phyloP scores from a whole-genome alignment of 2,113 vertebrate species.

The Bathybates hornii region DNA sequence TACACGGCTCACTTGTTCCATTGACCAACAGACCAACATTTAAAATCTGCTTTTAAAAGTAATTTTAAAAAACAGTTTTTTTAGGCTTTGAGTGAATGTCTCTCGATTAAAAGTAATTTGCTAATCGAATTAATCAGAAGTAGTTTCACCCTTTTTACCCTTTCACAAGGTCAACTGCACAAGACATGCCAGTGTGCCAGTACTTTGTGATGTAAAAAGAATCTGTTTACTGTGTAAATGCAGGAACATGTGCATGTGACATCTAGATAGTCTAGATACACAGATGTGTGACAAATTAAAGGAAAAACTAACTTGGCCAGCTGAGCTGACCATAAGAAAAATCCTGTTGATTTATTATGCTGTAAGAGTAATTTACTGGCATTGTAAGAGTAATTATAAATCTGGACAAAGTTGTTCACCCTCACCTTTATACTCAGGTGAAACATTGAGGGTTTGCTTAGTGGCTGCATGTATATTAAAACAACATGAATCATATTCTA shows the following conservation, averaged over 20 bases:
- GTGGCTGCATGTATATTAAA: neutral
- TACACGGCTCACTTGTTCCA: neutral
- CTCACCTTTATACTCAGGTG: neutral
- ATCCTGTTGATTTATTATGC: neutral
- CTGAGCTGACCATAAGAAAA: neutral
- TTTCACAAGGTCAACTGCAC: neutral
- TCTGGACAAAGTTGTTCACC: neutral
- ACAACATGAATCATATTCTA: neutral
- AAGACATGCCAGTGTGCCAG: neutral
- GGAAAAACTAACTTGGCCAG: neutral
- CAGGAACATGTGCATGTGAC: neutral
- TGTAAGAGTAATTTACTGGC: neutral
- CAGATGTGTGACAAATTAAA: neutral
- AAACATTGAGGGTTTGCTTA: neutral
- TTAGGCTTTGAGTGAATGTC: neutral
- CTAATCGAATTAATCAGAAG: neutral
- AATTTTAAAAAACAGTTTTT: rapidly evolving
- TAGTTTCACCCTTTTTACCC: neutral
- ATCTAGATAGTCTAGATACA: neutral
- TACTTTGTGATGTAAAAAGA: neutral
- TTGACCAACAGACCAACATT: neutral
- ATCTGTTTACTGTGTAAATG: neutral
- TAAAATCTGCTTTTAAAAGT: neutral
- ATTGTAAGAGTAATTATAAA: neutral
- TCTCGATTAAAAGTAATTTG: neutral